phyloP scores from a whole-genome alignment of 2,888 invertebrate genomes.

The Oscheius sp. region DNA sequence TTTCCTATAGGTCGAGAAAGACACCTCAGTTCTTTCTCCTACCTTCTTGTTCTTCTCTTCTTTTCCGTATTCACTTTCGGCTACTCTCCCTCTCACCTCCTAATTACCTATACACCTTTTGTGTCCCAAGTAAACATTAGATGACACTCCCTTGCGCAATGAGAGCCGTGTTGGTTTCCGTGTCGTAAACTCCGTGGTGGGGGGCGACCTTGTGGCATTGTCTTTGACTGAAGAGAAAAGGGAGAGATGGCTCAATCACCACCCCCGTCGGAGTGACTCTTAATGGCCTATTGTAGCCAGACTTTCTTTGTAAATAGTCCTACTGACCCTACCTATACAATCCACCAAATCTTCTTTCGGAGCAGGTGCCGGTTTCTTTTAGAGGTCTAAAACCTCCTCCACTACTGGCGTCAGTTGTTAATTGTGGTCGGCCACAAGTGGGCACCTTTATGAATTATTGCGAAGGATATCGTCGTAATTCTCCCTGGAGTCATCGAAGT shows the following conservation, averaged over 20 bases:
- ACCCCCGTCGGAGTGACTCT: neutral
- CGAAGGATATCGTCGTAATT: neutral
- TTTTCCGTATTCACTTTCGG: neutral
- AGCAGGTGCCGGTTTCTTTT: constrained; percentile 4
- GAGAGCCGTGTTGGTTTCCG: neutral
- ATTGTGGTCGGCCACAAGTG: constrained; percentile 21
- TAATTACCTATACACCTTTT: neutral
- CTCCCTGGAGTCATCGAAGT: too few relatives aligned
- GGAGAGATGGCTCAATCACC: constrained; percentile 14
- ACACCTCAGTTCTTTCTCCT: neutral
- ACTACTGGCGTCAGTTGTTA: constrained; percentile 19
- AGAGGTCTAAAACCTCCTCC: constrained; percentile 3
- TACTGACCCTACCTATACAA: neutral
- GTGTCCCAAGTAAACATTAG: neutral
- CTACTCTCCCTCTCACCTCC: neutral
- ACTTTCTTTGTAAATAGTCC: neutral
- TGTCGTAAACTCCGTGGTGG: constrained; percentile 10
- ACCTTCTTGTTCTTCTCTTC: neutral
- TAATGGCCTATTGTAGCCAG: neutral
- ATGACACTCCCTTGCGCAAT: neutral
- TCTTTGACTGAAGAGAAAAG: too few relatives aligned
- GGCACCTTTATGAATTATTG: constrained; percentile 20
- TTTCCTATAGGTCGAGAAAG: too few relatives aligned
- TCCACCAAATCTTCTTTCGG: neutral
- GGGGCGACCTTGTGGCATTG: constrained; percentile 19